phyloP scores from a whole-genome alignment of 2,113 vertebrate species.

The Amia ocellicauda region DNA sequence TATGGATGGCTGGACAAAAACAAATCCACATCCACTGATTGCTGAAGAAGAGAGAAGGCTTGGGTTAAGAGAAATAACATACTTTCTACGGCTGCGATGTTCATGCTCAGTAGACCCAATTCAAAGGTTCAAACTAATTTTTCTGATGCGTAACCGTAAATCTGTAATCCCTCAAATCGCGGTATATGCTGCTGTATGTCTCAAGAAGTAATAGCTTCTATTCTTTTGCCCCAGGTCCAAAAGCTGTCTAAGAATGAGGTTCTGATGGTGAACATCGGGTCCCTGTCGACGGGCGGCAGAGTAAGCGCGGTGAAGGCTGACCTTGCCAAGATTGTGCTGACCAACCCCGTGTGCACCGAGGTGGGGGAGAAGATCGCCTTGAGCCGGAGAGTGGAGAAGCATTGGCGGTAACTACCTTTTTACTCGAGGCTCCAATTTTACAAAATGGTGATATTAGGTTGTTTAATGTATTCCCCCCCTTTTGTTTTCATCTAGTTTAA shows the following conservation, averaged over 20 bases:
- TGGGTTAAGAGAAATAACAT: too few species aligned
- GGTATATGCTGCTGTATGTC: too few species aligned
- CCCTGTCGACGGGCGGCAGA: slow-evolving; percentile 90
- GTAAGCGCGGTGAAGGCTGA: slow-evolving; percentile 97
- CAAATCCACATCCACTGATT: too few species aligned
- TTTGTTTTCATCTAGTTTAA: slow-evolving; percentile 75
- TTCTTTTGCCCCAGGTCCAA: slow-evolving; percentile 77
- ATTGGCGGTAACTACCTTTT: slow-evolving; percentile 84
- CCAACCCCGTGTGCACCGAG: slow-evolving; percentile 97
- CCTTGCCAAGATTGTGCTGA: slow-evolving; percentile 95
- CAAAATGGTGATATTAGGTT: neutral
- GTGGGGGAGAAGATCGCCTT: slow-evolving; percentile 98
- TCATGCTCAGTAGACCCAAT: too few species aligned
- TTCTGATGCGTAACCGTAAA: too few species aligned
- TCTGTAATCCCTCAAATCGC: too few species aligned
- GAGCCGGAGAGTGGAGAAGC: slow-evolving; percentile 96
- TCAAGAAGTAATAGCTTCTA: too few species aligned
- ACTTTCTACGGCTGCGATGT: too few species aligned
- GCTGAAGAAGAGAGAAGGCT: too few species aligned
- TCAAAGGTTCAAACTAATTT: too few species aligned
- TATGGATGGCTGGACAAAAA: too few species aligned
- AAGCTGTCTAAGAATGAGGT: slow-evolving; percentile 97
- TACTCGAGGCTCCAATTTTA: neutral
- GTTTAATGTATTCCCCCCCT: neutral
- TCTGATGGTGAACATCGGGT: slow-evolving; percentile 98